Evolutionary conservation across 2,888 invertebrate genomes (phyloP).

Genomic region (Timema cristinae): DNA sequence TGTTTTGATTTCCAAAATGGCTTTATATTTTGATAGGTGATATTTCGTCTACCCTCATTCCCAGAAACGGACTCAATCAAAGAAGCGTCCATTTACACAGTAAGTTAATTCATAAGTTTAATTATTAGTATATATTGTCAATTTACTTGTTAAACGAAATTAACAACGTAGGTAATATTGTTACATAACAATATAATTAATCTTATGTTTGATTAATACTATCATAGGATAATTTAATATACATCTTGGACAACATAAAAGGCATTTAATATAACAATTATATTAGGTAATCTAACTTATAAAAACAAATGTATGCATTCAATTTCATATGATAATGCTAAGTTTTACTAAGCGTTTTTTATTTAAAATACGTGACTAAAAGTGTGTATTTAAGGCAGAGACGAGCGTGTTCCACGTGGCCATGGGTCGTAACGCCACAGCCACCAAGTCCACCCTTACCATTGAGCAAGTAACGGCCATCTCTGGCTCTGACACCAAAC

Average conservation of each 20-base stretch:
- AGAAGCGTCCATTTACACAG: slow-evolving; percentile 77
- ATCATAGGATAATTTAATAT: background rate
- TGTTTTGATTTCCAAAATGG: too few relatives aligned
- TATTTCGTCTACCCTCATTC: slow-evolving; percentile 76
- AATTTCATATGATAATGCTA: background rate
- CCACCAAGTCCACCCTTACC: slow-evolving; percentile 48
- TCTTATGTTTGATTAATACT: background rate
- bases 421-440: slow-evolving; percentile 48
- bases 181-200: background rate
- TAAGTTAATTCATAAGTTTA: slow-evolving; percentile 40
- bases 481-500: slow-evolving; percentile 45
- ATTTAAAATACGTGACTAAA: background rate
- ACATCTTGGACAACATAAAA: background rate
- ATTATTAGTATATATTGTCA: background rate
- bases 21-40: slow-evolving; percentile 53
- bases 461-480: slow-evolving; percentile 49
- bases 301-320: background rate
- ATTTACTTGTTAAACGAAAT: background rate
- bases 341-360: background rate
- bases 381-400: slow-evolving; percentile 54
- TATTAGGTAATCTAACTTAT: background rate
- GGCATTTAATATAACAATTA: background rate
- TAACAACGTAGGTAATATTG: too few relatives aligned
- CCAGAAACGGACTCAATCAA: slow-evolving; percentile 66
- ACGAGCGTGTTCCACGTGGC: slow-evolving; percentile 70